phyloP scores from a whole-genome alignment of 2,797 vertebrate genomes.

The Graptemys geographica region DNA sequence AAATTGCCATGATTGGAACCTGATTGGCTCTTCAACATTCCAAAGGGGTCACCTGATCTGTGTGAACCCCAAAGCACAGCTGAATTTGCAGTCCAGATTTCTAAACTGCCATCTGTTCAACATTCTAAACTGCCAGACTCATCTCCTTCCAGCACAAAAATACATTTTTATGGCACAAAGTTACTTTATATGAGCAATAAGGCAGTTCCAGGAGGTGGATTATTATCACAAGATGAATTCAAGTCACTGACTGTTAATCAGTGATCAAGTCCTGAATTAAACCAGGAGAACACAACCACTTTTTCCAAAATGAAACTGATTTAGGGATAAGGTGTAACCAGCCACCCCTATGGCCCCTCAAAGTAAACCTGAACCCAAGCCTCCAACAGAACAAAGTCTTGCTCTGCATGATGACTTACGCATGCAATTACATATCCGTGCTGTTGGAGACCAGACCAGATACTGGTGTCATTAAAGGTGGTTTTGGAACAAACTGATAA shows the following conservation, averaged over 20 bases:
- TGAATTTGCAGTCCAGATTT: conserved; percentile 42
- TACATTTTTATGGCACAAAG: conserved; percentile 36
- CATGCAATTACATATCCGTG: neutral
- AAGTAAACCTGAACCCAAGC: neutral
- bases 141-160: conserved; percentile 32
- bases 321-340: neutral
- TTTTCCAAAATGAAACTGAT: conserved; percentile 38
- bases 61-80: conserved; percentile 8
- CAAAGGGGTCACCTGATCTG: neutral
- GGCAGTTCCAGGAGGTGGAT: conserved; percentile 2
- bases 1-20: conserved; percentile 3
- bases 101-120: conserved; percentile 47
- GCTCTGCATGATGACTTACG: neutral
- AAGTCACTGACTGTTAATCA: conserved; percentile 38
- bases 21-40: conserved; percentile 12
- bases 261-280: conserved; percentile 2
- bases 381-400: neutral
- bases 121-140: conserved; percentile 31
- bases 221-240: conserved; percentile 30
- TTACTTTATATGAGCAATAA: conserved; percentile 43
- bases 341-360: neutral
- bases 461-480: neutral
- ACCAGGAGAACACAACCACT: conserved; percentile 4
- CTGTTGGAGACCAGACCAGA: neutral
- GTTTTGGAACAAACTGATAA: too few relatives aligned